phyloP scores from a whole-genome alignment of 2,888 invertebrate species.

The Trissolcus japonicus region DNA sequence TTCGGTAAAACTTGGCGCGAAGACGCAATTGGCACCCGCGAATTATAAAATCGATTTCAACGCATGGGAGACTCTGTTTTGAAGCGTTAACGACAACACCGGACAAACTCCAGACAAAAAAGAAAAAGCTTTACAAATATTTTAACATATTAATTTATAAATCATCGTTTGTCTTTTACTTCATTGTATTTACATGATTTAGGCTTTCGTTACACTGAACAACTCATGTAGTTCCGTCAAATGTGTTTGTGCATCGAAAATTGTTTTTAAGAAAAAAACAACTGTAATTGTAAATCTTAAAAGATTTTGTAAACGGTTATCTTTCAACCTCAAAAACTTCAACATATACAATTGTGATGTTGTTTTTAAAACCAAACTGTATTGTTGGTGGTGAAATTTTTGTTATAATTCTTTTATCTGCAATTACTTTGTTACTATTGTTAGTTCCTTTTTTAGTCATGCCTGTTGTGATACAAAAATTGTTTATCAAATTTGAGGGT shows the following conservation, averaged over 20 bases:
- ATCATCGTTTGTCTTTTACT: background rate
- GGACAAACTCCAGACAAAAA: slow-evolving; percentile 58
- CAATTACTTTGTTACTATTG: no score
- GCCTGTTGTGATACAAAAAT: slow-evolving; percentile 33
- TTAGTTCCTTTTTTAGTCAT: no score
- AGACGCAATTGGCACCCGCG: slow-evolving; percentile 48
- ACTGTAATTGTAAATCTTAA: no score
- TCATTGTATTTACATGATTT: slow-evolving; percentile 65
- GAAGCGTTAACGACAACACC: slow-evolving; percentile 49
- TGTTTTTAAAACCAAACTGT: background rate
- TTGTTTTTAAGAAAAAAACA: background rate
- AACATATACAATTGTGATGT: no score
- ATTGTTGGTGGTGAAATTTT: no score
- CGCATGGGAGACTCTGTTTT: slow-evolving; percentile 40
- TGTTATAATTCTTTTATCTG: no score
- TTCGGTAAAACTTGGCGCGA: slow-evolving; percentile 11
- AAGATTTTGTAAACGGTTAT: background rate
- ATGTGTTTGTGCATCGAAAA: background rate
- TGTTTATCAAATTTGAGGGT: slow-evolving; percentile 44
- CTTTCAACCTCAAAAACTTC: background rate
- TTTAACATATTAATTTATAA: slow-evolving; percentile 24
- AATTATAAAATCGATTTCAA: slow-evolving; percentile 50
- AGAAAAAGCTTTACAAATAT: slow-evolving; percentile 64
- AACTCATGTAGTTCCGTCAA: slow-evolving; percentile 36
- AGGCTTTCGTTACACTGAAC: slow-evolving; percentile 58